phyloP scores from a whole-genome alignment of 2,797 vertebrate species.

The Myoxocephalus aenaeus region DNA sequence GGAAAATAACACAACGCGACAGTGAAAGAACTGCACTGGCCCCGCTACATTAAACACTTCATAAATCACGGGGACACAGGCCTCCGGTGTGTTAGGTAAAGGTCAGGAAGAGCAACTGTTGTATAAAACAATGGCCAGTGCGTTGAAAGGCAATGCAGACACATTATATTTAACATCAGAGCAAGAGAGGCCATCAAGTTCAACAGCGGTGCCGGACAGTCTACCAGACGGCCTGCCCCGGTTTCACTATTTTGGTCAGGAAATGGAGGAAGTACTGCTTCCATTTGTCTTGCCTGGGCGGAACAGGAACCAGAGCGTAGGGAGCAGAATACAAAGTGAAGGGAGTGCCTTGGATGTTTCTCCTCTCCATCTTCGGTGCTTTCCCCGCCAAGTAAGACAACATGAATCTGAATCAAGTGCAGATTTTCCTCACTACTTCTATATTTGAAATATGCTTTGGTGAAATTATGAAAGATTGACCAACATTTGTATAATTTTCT shows the following conservation, averaged over 20 bases:
- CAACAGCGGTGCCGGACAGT: slow-evolving; percentile 29
- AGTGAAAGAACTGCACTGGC: slow-evolving; percentile 23
- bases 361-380: slow-evolving; percentile 39
- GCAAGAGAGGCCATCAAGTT: slow-evolving; percentile 24
- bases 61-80: slow-evolving; percentile 42
- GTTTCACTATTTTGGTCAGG: slow-evolving; percentile 57
- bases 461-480: background rate
- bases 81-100: slow-evolving; percentile 25
- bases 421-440: background rate
- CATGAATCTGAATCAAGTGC: background rate
- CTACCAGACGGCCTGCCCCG: slow-evolving; percentile 39
- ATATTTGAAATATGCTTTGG: background rate
- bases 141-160: slow-evolving; percentile 20
- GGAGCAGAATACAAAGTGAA: slow-evolving; percentile 64
- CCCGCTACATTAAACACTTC: slow-evolving; percentile 46
- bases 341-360: slow-evolving; percentile 49
- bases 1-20: slow-evolving; percentile 38
- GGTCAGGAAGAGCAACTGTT: slow-evolving; percentile 34
- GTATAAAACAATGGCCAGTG: slow-evolving; percentile 18
- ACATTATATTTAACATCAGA: slow-evolving; percentile 26
- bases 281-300: slow-evolving; percentile 58
- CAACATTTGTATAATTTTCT: background rate
- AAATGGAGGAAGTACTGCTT: slow-evolving; percentile 70
- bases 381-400: slow-evolving; percentile 45
- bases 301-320: slow-evolving; percentile 66